phyloP scores from a whole-genome alignment of 2,888 invertebrate species.

The Lycia hirtaria region DNA sequence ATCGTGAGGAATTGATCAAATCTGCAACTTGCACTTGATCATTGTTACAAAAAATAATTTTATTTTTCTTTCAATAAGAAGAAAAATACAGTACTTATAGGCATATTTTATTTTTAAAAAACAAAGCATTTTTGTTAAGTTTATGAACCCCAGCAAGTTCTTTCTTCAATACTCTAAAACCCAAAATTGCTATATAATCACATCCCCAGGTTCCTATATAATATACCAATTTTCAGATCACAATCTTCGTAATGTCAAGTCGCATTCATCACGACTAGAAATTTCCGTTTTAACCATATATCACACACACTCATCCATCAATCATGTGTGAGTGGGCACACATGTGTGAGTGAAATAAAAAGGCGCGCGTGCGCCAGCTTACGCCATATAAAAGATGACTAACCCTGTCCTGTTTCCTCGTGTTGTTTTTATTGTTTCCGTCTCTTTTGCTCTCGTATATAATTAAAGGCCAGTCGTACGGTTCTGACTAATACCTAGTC shows the following conservation, averaged over 20 bases:
- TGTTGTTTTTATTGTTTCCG: conserved; percentile 17
- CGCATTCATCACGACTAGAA: conserved; percentile 67
- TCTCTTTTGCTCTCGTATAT: conserved; percentile 54
- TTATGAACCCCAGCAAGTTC: too few species aligned
- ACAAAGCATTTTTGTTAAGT: too few species aligned
- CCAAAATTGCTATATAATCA: conserved; percentile 2
- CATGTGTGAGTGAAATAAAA: conserved; percentile 59
- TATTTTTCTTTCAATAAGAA: too few species aligned
- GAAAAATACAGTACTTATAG: too few species aligned
- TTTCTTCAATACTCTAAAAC: too few species aligned
- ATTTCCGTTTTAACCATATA: conserved; percentile 67
- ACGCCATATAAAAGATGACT: conserved; percentile 64
- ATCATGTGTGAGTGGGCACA: conserved; percentile 32
- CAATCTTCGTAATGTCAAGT: conserved; percentile 63
- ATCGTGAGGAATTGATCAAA: too few species aligned
- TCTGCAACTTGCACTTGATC: too few species aligned
- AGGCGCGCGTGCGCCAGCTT: conserved; percentile 68
- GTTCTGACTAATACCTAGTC: conserved; percentile 45
- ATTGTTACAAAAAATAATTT: too few species aligned
- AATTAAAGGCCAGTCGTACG: conserved; percentile 58
- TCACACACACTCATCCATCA: conserved; percentile 41
- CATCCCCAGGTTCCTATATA: conserved; percentile 22
- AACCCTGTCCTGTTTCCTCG: conserved; percentile 47
- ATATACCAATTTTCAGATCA: conserved; percentile 52
- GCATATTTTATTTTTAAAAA: too few species aligned